A percentile compares a stretch with the other conserved stretches of the same genome.
phyloP scores from a whole-genome alignment of 2,888 invertebrate species.

The Anthrax anthrax region DNA sequence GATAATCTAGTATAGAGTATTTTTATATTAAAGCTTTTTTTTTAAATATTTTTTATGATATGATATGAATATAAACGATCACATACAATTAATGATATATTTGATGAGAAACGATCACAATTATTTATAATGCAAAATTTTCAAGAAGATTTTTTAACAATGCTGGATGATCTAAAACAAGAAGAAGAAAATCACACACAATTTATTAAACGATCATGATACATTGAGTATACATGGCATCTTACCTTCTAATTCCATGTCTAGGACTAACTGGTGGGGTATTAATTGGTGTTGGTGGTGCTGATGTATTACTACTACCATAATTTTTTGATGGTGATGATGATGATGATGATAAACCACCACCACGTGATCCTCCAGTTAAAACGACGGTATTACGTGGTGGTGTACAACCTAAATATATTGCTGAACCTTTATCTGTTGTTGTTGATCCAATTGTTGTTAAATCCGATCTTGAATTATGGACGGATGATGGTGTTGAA shows the following conservation, averaged over 20 bases:
- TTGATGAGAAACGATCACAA: too few species aligned
- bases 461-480: conserved; percentile 55
- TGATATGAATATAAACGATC: too few species aligned
- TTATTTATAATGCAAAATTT: too few species aligned
- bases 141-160: too few species aligned
- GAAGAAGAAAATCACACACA: too few species aligned
- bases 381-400: conserved; percentile 22
- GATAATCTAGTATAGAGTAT: too few species aligned
- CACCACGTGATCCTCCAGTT: conserved; percentile 20
- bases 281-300: conserved; percentile 56
- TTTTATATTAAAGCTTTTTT: too few species aligned
- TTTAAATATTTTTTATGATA: too few species aligned
- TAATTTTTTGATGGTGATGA: conserved; percentile 33
- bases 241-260: conserved; percentile 41
- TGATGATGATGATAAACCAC: conserved; percentile 38
- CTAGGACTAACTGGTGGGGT: conserved; percentile 66
- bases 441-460: conserved; percentile 44
- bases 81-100: too few species aligned
- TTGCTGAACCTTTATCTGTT: conserved; percentile 42
- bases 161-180: too few species aligned
- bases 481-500: conserved; percentile 58
- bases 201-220: too few species aligned
- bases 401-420: conserved; percentile 41
- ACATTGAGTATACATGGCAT: too few species aligned
- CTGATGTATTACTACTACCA: conserved; percentile 40